Conservation (phyloP, 2,888 invertebrate genomes). For the Synanthedon formicaeformis region DNA sequence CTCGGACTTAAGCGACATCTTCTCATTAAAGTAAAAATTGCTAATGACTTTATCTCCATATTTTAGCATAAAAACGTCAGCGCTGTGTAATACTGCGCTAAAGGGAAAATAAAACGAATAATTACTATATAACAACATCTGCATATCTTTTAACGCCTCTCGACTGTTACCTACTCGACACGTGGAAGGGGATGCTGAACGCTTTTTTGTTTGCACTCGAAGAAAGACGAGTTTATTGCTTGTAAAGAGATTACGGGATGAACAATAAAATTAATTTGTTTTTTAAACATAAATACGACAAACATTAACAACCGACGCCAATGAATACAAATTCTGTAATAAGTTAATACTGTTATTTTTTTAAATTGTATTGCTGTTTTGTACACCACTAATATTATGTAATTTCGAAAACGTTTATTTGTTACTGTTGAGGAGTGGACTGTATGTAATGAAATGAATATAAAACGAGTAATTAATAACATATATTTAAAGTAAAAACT, state of each 20-base stretch:
- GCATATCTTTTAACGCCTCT: constrained; percentile 52
- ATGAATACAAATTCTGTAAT: too few species aligned
- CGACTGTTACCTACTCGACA: constrained; percentile 34
- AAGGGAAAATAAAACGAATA: constrained; percentile 18
- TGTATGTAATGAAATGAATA: too few species aligned
- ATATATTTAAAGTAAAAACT: too few species aligned
- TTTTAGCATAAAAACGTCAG: constrained; percentile 63
- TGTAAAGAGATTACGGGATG: constrained; percentile 13
- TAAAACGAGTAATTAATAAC: too few species aligned
- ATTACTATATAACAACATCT: constrained; percentile 44
- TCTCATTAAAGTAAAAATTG: constrained; percentile 60
- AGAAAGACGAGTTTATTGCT: constrained; percentile 29
- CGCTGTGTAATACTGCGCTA: constrained; percentile 23
- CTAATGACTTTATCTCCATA: constrained; percentile 65
- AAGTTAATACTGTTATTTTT: too few species aligned
- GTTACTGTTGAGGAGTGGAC: too few species aligned
- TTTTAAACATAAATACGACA: too few species aligned
- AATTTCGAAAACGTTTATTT: too few species aligned
- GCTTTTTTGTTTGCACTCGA: constrained; percentile 28
- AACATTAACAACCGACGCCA: too few species aligned
- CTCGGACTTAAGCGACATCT: constrained; percentile 38
- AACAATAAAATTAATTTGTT: constrained; percentile 6
- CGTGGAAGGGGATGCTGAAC: constrained; percentile 43
- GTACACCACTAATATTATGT: too few species aligned
- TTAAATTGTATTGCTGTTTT: too few species aligned